Base-by-base conservation (phyloP, 2,797 vertebrate species). In the Taeniopygia guttata region DNA sequence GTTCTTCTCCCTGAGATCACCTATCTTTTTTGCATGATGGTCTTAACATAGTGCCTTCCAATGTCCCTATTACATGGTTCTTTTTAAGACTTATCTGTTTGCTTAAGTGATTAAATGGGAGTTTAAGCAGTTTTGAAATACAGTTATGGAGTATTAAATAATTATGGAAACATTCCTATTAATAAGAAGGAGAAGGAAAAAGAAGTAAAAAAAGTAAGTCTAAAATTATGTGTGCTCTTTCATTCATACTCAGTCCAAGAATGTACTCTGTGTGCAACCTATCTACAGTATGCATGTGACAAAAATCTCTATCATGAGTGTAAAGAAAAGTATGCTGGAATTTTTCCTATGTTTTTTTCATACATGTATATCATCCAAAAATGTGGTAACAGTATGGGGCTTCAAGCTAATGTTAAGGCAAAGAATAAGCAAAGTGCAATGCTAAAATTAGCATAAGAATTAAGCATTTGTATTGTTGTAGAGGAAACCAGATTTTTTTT, bases 251-350 rank as follows among this genome's bases (percentile, higher is more conserved):
- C 13, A 49, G 21, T 26, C 32, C 23, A 70, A 58, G 21, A 81
- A 49, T 49, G 14, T 48, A 46, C 10, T n/a, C 32, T 49, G 11
- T 58, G 30, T 4, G 20, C 72, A 81, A 46, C 2, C 0, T n/a
- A 10, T 8, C 46, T 80, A 40, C 27, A 68, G 11, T 2, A 10
- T 22, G 14, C 10, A 13, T 22, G 10, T 27, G 20, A 64, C 4
- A 60, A 68, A 68, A 76, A 16, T 15, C 16, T 48, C 78, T 43
- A 15, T 25, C 10, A 4, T 18, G 3, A 0, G 0, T 27, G 14
- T 43, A 62, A 74, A 43, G 9, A 60, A 46, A 80, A 69, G 4
- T 27, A 15, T 38, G 16, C 19, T 83, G 38, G 17, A 79, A 43
- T 23, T 54, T 81, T 89, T 70, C 21, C 40, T 43, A 25, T 10